Evolutionary conservation across 2,888 invertebrate genomes (phyloP).

Genomic region (Drosophila fulvimacula): DNA sequence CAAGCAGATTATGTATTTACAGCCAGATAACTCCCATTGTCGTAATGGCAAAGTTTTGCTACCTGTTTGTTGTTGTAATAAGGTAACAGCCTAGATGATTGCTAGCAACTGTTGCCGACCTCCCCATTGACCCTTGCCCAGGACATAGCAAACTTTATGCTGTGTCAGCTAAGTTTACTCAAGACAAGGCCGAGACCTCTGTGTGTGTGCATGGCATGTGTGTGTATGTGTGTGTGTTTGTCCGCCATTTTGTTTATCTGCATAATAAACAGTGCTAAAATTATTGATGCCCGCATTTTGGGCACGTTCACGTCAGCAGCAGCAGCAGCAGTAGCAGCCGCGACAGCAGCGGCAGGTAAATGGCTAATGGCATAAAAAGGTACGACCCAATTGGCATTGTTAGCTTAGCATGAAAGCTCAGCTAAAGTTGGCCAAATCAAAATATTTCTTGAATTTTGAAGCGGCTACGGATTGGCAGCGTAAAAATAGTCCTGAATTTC

Average conservation of each 20-base stretch:
- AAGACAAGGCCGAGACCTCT: constrained; percentile 40
- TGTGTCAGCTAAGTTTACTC: constrained; percentile 66
- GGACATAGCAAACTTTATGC: constrained; percentile 56
- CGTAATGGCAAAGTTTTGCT: constrained; percentile 69
- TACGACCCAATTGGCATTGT: constrained; percentile 35
- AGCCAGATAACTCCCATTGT: constrained; percentile 72
- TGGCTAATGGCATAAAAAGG: constrained; percentile 35
- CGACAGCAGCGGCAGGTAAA: constrained; percentile 56
- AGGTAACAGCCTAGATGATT: constrained; percentile 76
- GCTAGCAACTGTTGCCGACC: constrained; percentile 70
- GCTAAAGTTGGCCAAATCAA: constrained; percentile 16
- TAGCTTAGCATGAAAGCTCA: constrained; percentile 10
- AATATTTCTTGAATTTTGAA: constrained; percentile 2
- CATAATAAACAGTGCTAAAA: constrained; percentile 75
- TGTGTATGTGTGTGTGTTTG: constrained; percentile 20
- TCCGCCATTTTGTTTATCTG: constrained; percentile 75
- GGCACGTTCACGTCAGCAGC: constrained; percentile 61
- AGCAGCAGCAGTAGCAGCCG: constrained; percentile 53
- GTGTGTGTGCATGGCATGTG: not conserved
- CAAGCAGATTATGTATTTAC: constrained; percentile 78
- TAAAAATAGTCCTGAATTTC: not conserved
- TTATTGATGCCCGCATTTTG: constrained; percentile 76
- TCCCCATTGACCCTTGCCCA: constrained; percentile 2
- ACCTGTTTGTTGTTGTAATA: constrained; percentile 55
- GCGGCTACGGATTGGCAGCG: not conserved